phyloP scores from a whole-genome alignment of 1,140 invertebrate species.

The Leptinotarsa texana region DNA sequence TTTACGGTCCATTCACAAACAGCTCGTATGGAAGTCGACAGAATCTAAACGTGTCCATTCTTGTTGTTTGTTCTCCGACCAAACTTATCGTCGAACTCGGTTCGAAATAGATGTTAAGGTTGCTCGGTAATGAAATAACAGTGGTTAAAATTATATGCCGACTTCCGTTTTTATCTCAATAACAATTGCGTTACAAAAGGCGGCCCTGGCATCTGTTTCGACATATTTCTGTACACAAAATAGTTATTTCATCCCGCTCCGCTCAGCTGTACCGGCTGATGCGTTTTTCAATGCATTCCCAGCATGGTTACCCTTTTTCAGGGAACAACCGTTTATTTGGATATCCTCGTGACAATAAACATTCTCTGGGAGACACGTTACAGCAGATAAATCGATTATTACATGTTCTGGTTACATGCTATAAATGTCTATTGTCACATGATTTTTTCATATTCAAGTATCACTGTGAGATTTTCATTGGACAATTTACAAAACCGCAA shows the following conservation, averaged over 20 bases:
- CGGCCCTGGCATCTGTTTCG: constrained; percentile 10
- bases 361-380: constrained; percentile 4
- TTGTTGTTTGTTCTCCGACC: neutral
- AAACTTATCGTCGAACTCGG: neutral
- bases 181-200: constrained; percentile 5
- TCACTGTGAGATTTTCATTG: no score
- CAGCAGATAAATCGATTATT: neutral
- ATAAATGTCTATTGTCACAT: no score
- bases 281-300: constrained; percentile 16
- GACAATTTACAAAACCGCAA: no score
- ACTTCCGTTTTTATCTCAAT: constrained; percentile 1
- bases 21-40: no score
- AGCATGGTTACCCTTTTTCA: neutral
- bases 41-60: neutral
- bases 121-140: neutral
- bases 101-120: neutral
- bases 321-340: constrained; percentile 19
- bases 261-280: constrained; percentile 14
- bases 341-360: constrained; percentile 13
- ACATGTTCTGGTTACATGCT: no score
- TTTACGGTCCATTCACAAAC: no score
- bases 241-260: constrained; percentile 7
- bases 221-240: neutral
- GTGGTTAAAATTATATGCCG: neutral
- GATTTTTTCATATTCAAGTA: no score